phyloP scores from a whole-genome alignment of 2,113 vertebrate species.

The Romanogobio albipinnatus region DNA sequence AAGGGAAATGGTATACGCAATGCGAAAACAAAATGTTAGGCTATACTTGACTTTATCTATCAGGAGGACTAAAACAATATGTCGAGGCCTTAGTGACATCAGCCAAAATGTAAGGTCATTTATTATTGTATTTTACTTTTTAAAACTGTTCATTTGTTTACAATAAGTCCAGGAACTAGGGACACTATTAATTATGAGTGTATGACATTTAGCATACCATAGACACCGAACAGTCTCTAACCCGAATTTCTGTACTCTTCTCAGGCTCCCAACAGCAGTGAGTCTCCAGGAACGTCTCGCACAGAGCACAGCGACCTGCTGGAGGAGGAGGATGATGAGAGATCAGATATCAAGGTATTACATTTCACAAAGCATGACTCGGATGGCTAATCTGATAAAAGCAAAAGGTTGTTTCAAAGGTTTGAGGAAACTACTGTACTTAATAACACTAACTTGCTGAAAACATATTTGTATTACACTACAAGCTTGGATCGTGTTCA shows the following conservation, averaged over 20 bases:
- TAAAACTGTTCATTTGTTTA: neutral
- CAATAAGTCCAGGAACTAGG: neutral
- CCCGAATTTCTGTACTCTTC: constrained; percentile 44
- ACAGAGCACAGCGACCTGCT: constrained; percentile 84
- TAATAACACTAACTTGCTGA: constrained; percentile 27
- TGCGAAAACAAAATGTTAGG: neutral
- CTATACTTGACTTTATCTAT: neutral
- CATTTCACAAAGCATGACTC: constrained; percentile 22
- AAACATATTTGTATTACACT: constrained; percentile 19
- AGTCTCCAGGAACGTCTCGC: constrained; percentile 83
- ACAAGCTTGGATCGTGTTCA: constrained; percentile 12
- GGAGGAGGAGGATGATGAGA: constrained; percentile 83
- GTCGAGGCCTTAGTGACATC: neutral
- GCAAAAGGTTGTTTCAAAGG: constrained; percentile 22
- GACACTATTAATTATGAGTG: neutral
- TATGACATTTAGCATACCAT: neutral
- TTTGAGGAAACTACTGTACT: constrained; percentile 25
- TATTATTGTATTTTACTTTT: neutral
- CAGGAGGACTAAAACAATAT: neutral
- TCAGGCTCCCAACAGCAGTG: constrained; percentile 85
- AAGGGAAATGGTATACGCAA: neutral
- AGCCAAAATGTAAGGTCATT: neutral
- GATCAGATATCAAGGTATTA: constrained; percentile 83
- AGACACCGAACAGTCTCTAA: constrained; percentile 46
- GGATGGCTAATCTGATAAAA: constrained; percentile 12